Conservation (phyloP, 2,113 vertebrate genomes). For the Terrapene triunguis region DNA sequence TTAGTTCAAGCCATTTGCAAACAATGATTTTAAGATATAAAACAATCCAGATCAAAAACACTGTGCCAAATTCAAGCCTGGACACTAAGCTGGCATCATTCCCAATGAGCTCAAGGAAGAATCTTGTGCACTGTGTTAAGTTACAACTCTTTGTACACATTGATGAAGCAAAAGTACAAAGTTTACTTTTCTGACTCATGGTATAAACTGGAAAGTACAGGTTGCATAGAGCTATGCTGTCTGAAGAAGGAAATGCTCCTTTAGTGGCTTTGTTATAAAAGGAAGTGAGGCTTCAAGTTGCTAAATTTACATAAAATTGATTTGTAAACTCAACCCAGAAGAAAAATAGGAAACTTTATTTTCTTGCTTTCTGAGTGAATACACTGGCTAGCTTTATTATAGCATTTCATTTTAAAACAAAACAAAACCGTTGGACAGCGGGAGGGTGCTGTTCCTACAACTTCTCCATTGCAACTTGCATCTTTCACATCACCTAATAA, state of each 20-base stretch:
- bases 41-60: neutral
- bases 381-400: neutral
- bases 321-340: constrained; percentile 35
- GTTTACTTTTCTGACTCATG: constrained; percentile 64
- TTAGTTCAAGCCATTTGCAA: neutral
- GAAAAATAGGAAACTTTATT: neutral
- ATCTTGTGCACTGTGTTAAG: neutral
- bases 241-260: constrained; percentile 61
- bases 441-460: neutral
- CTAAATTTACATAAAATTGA: constrained; percentile 21
- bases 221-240: constrained; percentile 28
- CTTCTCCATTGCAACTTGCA: neutral
- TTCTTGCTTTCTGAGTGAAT: neutral
- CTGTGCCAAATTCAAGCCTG: neutral
- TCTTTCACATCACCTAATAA: neutral
- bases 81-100: neutral
- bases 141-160: neutral
- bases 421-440: neutral
- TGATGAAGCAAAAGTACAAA: neutral
- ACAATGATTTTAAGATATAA: neutral
- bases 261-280: constrained; percentile 53
- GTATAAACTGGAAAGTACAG: constrained; percentile 51
- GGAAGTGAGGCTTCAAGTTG: constrained; percentile 65
- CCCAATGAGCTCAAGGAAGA: neutral
- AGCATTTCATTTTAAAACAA: neutral